Evolutionary conservation across 1,140 invertebrate species (phyloP).

Genomic region (Drosophila lacertosa): DNA sequence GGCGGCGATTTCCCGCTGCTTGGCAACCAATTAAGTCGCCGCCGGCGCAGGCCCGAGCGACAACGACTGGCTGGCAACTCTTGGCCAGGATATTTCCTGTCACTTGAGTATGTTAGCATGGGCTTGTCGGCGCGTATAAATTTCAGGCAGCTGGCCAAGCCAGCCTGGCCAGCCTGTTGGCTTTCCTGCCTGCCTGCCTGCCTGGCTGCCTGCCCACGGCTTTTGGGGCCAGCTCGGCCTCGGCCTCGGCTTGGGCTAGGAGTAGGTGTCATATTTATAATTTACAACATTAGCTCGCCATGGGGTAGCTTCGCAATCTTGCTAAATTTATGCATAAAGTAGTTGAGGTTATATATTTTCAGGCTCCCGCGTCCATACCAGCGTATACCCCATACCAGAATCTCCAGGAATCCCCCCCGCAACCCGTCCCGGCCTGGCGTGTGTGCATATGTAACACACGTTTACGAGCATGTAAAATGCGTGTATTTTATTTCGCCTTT

Average conservation of each 20-base stretch:
- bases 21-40: conserved; percentile 75
- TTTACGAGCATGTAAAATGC: conserved; percentile 81
- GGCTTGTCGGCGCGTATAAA: conserved; percentile 61
- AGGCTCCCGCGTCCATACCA: conserved; percentile 2
- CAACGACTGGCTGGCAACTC: conserved; percentile 22
- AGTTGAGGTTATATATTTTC: conserved; percentile 80
- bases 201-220: conserved; percentile 60
- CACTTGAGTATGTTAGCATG: conserved; percentile 32
- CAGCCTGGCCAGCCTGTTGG: not conserved
- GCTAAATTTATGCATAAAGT: conserved; percentile 81
- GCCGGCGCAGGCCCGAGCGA: conserved; percentile 42
- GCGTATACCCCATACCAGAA: conserved; percentile 8
- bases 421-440: conserved; percentile 33
- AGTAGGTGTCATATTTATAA: conserved; percentile 83
- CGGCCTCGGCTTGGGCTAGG: conserved; percentile 42
- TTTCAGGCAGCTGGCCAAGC: conserved; percentile 54
- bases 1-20: conserved; percentile 78
- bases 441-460: conserved; percentile 78
- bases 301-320: conserved; percentile 81
- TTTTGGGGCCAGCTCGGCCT: conserved; percentile 26
- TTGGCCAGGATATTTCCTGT: conserved; percentile 64
- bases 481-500: conserved; percentile 76
- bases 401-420: not conserved
- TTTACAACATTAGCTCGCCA: conserved; percentile 82
- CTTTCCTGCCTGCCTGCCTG: conserved; percentile 27